Percentiles rank a stretch among this genome's conserved stretches.
These are phyloP conservation scores for Xiphydria camelus DNA, from an alignment of 2,888 invertebrate species.

Conservation along the genomic window DNA sequence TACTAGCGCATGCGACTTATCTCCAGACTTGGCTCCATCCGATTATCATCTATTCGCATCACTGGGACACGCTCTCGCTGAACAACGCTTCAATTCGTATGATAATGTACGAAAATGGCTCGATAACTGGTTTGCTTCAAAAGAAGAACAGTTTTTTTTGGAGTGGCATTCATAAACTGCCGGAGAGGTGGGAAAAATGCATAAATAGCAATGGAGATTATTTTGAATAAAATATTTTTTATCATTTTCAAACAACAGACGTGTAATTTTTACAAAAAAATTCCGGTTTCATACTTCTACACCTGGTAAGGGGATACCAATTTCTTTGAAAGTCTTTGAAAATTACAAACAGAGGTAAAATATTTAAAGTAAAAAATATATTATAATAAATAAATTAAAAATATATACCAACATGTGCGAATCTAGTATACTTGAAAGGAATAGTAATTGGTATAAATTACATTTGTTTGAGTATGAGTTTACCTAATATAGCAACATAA, in stretches of 20 bases:
- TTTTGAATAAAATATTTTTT: not conserved
- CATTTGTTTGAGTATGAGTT: too few relatives aligned
- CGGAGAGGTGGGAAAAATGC: not conserved
- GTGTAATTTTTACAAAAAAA: conserved; percentile 14
- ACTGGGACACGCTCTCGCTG: conserved; percentile 1
- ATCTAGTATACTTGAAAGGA: too few relatives aligned
- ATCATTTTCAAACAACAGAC: conserved; percentile 11
- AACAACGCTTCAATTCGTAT: not conserved
- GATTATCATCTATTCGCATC: conserved; percentile 7
- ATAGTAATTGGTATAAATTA: too few relatives aligned
- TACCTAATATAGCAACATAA: too few relatives aligned
- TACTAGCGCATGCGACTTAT: conserved; percentile 16
- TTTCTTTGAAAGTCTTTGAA: too few relatives aligned
- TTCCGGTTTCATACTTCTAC: conserved; percentile 2
- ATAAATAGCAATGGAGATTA: not conserved
- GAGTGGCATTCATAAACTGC: not conserved
- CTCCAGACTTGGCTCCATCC: conserved; percentile 16
- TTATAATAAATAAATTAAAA: too few relatives aligned
- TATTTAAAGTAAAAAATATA: too few relatives aligned
- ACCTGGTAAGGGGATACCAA: too few relatives aligned
- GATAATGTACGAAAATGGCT: conserved; percentile 5
- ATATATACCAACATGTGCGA: too few relatives aligned
- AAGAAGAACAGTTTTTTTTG: conserved; percentile 3
- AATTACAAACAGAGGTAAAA: too few relatives aligned
- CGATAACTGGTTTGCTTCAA: conserved; percentile 1